A percentile compares a stretch with the other conserved stretches of the same genome.
Conservation (phyloP, 1,140 invertebrate genomes). For the Megalopta genalis region DNA sequence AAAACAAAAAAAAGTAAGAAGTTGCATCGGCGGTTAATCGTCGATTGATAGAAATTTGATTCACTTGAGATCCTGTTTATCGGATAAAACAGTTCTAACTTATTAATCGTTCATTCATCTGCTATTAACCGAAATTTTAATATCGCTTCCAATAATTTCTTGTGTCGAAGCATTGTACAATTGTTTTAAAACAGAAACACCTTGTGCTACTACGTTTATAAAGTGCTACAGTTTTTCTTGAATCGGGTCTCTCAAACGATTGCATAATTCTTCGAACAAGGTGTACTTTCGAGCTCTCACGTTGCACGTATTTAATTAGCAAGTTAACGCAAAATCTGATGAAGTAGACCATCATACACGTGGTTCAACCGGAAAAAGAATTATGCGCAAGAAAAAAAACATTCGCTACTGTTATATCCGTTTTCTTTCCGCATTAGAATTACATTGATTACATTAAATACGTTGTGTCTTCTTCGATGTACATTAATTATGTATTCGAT, state of each 20-base stretch:
- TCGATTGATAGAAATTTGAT: too few relatives aligned
- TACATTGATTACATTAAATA: too few relatives aligned
- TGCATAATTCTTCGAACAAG: background rate
- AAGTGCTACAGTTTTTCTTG: too few relatives aligned
- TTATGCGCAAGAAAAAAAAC: background rate
- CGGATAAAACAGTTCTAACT: background rate
- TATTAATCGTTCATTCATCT: background rate
- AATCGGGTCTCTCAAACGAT: too few relatives aligned
- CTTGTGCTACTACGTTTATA: too few relatives aligned
- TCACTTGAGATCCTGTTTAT: background rate
- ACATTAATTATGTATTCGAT: conserved; percentile 33
- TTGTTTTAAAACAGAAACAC: background rate
- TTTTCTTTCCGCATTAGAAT: background rate
- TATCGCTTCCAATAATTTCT: background rate
- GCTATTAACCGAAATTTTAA: background rate
- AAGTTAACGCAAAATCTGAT: background rate
- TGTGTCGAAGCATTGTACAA: background rate
- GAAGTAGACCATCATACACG: too few relatives aligned
- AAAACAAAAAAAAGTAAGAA: background rate
- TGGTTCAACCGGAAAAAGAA: background rate
- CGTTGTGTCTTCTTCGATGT: background rate
- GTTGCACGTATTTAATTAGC: background rate
- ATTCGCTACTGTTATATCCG: too few relatives aligned
- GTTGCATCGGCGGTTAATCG: background rate
- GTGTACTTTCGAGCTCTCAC: background rate